These are phyloP conservation scores for Mactra quadrangularis DNA, from an alignment of 1,140 invertebrate genomes.

Conservation along the genomic window DNA sequence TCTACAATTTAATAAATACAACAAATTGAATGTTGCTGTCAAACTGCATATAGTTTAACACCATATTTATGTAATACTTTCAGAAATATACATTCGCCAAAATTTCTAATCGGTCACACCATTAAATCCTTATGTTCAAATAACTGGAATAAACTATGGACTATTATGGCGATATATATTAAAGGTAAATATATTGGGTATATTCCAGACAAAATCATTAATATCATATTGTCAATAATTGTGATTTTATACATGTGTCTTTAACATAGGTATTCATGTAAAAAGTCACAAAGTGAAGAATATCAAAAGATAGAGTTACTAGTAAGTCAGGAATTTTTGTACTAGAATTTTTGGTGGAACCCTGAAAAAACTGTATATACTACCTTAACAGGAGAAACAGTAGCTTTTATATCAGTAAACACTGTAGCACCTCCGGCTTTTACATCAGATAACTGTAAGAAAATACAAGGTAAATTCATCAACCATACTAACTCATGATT, in stretches of 20 bases:
- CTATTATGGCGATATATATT: too few species aligned
- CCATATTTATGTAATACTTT: not conserved
- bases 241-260: not conserved
- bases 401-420: constrained; percentile 91
- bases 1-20: constrained; percentile 56
- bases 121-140: too few species aligned
- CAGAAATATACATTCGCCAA: too few species aligned
- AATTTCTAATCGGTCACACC: too few species aligned
- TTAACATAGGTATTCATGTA: too few species aligned
- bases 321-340: too few species aligned
- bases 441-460: constrained; percentile 94
- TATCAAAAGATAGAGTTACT: not conserved
- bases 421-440: constrained; percentile 96
- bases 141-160: too few species aligned
- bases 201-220: not conserved
- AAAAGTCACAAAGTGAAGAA: not conserved
- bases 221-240: not conserved
- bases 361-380: not conserved
- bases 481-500: not conserved
- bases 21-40: too few species aligned
- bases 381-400: constrained; percentile 73
- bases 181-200: too few species aligned
- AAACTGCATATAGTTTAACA: not conserved
- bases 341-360: too few species aligned
- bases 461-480: constrained; percentile 29